Percentiles rank a stretch among this genome's conserved stretches.
phyloP scores from a whole-genome alignment of 2,797 vertebrate species.

The Scolopax bukidnonensis region DNA sequence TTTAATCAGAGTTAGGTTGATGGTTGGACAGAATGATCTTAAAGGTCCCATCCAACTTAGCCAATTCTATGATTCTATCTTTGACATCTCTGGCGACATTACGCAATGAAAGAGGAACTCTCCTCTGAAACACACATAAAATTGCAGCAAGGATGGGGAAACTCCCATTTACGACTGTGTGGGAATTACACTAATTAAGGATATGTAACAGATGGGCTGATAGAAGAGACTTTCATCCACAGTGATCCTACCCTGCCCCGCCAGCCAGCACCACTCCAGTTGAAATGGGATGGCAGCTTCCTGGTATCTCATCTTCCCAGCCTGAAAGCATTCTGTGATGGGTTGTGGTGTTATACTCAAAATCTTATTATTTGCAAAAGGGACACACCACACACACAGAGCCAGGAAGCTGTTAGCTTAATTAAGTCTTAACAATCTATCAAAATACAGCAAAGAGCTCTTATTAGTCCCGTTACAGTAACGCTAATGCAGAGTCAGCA shows the following conservation, averaged over 20 bases:
- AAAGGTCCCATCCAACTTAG: too few species aligned
- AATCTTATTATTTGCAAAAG: not conserved
- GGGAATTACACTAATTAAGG: not conserved
- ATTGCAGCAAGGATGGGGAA: not conserved
- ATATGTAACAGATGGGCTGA: not conserved
- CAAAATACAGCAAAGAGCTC: not conserved
- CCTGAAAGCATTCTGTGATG: rapidly evolving
- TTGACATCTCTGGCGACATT: rapidly evolving
- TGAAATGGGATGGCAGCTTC: not conserved
- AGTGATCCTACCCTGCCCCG: not conserved
- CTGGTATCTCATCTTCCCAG: not conserved
- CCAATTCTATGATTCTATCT: not conserved
- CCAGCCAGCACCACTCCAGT: not conserved
- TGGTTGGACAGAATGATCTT: too few species aligned
- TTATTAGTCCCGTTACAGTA: not conserved
- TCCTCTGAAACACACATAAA: not conserved
- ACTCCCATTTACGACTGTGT: not conserved
- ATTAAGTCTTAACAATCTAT: not conserved
- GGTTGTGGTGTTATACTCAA: not conserved
- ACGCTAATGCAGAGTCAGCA: rapidly evolving
- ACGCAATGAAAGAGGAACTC: not conserved
- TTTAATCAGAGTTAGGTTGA: too few species aligned
- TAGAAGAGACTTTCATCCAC: not conserved
- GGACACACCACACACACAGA: too few species aligned
- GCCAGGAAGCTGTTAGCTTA: not conserved